Percentiles rank a stretch among this genome's conserved stretches.
Conservation (phyloP, 2,888 invertebrate genomes). For the Habrosyne pyritoides region DNA sequence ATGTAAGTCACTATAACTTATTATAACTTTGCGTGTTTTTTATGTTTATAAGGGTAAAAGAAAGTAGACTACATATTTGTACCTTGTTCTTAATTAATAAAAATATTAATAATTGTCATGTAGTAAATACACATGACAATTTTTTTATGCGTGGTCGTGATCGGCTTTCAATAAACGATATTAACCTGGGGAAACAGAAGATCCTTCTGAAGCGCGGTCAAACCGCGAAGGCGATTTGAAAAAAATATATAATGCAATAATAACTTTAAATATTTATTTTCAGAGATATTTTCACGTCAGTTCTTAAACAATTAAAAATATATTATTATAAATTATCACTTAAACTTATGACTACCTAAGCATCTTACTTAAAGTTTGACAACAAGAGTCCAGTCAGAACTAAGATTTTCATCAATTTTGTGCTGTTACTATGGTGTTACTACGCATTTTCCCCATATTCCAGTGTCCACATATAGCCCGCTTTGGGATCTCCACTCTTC, state of each 20-base stretch:
- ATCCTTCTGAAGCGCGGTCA: too few species aligned
- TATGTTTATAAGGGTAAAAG: too few species aligned
- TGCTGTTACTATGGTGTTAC: background rate
- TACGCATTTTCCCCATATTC: conserved; percentile 77
- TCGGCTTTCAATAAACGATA: too few species aligned
- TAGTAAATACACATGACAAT: too few species aligned
- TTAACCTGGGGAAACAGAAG: too few species aligned
- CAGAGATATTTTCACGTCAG: background rate
- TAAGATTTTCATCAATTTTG: background rate
- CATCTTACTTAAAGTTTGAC: background rate
- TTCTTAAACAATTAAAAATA: background rate
- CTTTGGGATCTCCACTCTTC: conserved; percentile 71
- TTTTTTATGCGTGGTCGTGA: too few species aligned
- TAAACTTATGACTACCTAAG: background rate
- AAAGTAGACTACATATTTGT: too few species aligned
- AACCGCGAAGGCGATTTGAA: too few species aligned
- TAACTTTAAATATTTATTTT: background rate
- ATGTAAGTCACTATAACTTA: too few species aligned
- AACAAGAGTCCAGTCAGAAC: background rate
- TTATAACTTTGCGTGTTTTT: too few species aligned
- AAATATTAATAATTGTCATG: too few species aligned
- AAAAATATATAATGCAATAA: background rate
- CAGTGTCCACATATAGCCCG: conserved; percentile 80
- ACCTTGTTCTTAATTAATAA: too few species aligned
- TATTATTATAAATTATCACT: background rate